A percentile compares a stretch with the other conserved stretches of the same genome.
Conservation (phyloP, 2,113 vertebrate species). For the Halichoerus grypus region DNA sequence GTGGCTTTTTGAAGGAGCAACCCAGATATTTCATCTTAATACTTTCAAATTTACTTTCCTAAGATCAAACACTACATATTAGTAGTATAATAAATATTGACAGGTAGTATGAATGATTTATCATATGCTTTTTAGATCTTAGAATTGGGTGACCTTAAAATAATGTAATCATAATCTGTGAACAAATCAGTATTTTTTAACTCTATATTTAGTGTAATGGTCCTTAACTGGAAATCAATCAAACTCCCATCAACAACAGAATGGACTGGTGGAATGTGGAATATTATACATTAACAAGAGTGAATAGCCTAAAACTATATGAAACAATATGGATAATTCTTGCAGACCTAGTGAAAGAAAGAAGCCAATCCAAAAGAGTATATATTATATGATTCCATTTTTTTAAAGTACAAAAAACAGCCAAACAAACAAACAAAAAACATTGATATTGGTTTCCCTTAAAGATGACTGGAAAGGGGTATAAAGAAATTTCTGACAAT, state of each 20-base stretch:
- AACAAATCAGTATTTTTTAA: neutral
- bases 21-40: neutral
- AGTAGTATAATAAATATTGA: neutral
- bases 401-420: neutral
- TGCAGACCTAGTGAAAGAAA: neutral
- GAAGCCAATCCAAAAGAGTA: neutral
- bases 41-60: conserved; percentile 17
- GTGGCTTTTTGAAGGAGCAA: neutral
- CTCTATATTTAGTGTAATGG: neutral
- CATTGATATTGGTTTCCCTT: neutral
- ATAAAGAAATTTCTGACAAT: neutral
- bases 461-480: neutral
- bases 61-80: neutral
- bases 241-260: neutral
- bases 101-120: conserved; percentile 15
- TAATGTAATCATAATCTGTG: neutral
- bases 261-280: neutral
- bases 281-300: neutral
- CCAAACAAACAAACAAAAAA: neutral
- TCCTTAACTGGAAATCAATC: neutral
- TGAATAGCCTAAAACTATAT: neutral
- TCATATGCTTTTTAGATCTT: conserved; percentile 1
- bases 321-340: neutral
- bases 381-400: neutral
- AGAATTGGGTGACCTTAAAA: conserved; percentile 3